A percentile compares a stretch with the other conserved stretches of the same genome.
phyloP scores from a whole-genome alignment of 2,113 vertebrate genomes.

The Leptobrachium leishanense region DNA sequence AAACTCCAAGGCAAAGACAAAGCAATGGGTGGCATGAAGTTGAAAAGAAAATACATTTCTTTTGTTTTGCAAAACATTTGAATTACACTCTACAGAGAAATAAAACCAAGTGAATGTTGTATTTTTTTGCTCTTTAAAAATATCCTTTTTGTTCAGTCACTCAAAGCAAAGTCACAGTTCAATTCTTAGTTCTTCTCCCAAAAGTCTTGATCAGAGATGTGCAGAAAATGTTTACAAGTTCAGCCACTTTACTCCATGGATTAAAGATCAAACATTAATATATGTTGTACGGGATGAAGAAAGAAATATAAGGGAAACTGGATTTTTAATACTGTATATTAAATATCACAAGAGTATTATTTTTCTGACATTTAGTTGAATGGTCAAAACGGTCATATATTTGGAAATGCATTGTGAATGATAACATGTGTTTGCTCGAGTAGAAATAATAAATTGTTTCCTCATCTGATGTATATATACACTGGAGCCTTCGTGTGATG shows the following conservation, averaged over 20 bases:
- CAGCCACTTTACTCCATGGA: not conserved
- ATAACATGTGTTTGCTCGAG: too few species aligned
- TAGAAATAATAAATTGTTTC: too few species aligned
- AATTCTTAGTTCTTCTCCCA: not conserved
- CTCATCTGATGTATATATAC: too few species aligned
- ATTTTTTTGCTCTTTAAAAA: slow-evolving; percentile 1
- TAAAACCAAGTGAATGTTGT: not conserved
- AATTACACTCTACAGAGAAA: not conserved
- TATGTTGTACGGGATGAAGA: too few species aligned
- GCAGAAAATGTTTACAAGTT: slow-evolving; percentile 9
- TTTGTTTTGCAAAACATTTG: slow-evolving; percentile 17
- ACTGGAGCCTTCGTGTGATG: too few species aligned
- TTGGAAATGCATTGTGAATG: too few species aligned
- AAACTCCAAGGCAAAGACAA: slow-evolving; percentile 9
- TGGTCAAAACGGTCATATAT: too few species aligned
- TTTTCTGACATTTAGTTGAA: too few species aligned
- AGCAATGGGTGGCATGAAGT: slow-evolving; percentile 1
- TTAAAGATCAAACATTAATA: not conserved
- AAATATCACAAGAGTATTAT: too few species aligned
- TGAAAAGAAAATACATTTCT: not conserved
- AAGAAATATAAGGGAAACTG: too few species aligned
- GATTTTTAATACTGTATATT: too few species aligned
- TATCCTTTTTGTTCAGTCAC: slow-evolving; percentile 1
- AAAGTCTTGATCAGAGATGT: not conserved
- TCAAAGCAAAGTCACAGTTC: not conserved